A percentile compares a stretch with the other conserved stretches of the same genome.
These are phyloP conservation scores for Lontra canadensis DNA, from an alignment of 2,113 vertebrate species.

Conservation along the genomic window DNA sequence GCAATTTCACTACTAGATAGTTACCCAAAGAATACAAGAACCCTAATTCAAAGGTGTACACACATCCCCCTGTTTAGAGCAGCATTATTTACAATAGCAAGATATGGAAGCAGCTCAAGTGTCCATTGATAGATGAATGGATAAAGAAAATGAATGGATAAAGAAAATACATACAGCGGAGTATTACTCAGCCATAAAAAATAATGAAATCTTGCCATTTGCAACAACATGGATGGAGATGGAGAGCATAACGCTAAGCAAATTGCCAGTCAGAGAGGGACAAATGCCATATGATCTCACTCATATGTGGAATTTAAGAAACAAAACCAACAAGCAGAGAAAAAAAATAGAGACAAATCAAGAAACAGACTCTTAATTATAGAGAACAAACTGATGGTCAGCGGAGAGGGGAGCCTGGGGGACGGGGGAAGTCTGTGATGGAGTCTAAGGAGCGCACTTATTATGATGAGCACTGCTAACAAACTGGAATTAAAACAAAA, in stretches of 20 bases:
- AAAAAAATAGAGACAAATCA: neutral
- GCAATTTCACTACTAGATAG: neutral
- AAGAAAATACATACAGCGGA: neutral
- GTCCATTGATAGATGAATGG: neutral
- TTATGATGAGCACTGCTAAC: neutral
- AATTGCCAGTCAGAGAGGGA: neutral
- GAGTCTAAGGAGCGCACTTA: neutral
- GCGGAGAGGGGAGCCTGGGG: fast-evolving
- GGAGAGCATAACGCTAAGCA: neutral
- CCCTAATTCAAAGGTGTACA: neutral
- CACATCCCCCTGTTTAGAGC: neutral
- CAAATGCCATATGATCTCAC: neutral
- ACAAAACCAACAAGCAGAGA: neutral
- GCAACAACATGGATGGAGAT: neutral
- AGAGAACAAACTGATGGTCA: neutral
- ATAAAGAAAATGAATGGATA: neutral
- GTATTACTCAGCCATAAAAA: neutral
- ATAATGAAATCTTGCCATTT: neutral
- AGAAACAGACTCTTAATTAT: neutral
- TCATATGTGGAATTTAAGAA: neutral
- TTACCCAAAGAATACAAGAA: neutral
- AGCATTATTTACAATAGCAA: neutral
- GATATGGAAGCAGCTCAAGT: neutral
- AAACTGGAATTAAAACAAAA: neutral
- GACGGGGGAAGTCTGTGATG: neutral